Base-by-base conservation (phyloP, 2,113 vertebrate species). In the Larimichthys crocea region DNA sequence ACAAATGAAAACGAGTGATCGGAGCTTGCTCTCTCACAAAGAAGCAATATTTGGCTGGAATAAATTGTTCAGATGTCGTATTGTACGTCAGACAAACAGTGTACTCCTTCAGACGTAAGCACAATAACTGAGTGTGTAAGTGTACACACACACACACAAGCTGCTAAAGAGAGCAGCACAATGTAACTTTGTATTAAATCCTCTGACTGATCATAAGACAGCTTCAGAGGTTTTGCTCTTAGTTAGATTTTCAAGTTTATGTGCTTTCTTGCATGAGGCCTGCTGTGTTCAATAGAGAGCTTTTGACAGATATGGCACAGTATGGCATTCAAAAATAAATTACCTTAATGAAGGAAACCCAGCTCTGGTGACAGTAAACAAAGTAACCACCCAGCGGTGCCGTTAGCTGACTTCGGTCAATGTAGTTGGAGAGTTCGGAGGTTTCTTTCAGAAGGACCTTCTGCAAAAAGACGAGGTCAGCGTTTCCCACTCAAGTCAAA, bases 311-410 rank as follows among this genome's bases (percentile, higher is more conserved):
- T 40, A 40, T 1, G 31, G 31, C 31, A 6, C 31, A 31, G 31
- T 31, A 14, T 12, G 22, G 35, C 7, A 31, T 50, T 40, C 35
- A 26, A 26, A 53, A 29, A 68, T 3, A 5, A 24, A 19, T 8
- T 68, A 59, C 95, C 94, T 94, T 95, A 19, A 94, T 86, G 68
- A 96, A 96, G 24, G 74, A 48, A 0, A 92, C 93, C 95, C 95
- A 96, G 56, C 92, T 95, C 42, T 80, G 70, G 66, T 96, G 95
- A 48, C 85, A 88, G 87, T 94, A 95, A 19, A 94, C 35, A 8
- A 94, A 76, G 78, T 95, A 95, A 20, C 95, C 95, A 0, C 95
- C 95, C 52, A 95, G 31, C 3, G 85, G 80, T 1, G 91, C 40
- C 0, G 91, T 83, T 0, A 96, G 82, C 89, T 96, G 95, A 75